phyloP scores from a whole-genome alignment of 2,888 invertebrate species.

The Amitus sp. region DNA sequence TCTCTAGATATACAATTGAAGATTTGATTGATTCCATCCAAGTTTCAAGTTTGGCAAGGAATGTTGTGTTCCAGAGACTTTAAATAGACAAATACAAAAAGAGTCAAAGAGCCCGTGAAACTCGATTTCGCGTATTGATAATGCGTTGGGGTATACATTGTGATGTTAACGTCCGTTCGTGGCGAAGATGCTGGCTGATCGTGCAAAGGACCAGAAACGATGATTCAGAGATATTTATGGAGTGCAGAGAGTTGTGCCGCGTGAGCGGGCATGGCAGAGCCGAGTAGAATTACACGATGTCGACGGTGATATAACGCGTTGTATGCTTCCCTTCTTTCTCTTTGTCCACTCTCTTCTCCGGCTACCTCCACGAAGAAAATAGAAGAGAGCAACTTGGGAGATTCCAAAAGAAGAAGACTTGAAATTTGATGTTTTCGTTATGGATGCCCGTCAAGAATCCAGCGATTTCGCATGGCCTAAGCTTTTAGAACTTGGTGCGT shows the following conservation, averaged over 20 bases:
- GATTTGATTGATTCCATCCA: not conserved
- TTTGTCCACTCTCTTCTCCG: not conserved
- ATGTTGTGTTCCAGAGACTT: not conserved
- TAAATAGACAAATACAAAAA: constrained; percentile 2
- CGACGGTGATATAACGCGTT: constrained; percentile 52
- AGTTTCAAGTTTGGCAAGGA: not conserved
- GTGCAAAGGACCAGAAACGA: constrained; percentile 39
- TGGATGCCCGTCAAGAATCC: not conserved
- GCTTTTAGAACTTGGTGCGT: not conserved
- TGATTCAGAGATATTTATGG: constrained; percentile 61
- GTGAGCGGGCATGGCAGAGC: constrained; percentile 45
- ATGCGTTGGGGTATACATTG: constrained; percentile 3
- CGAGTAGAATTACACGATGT: constrained; percentile 58
- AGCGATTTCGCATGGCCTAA: not conserved
- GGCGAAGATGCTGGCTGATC: constrained; percentile 14
- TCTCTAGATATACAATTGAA: constrained; percentile 7
- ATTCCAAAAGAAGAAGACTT: no score
- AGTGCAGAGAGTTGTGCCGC: constrained; percentile 51
- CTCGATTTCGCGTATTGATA: constrained; percentile 10
- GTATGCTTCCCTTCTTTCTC: constrained; percentile 28
- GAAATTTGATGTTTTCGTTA: no score
- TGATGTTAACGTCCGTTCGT: constrained; percentile 14
- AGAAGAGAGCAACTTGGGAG: not conserved
- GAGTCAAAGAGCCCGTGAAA: not conserved
- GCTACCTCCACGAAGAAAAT: constrained; percentile 5